Conservation (phyloP, 2,888 invertebrate species). For the Dolichomitus sp. region DNA sequence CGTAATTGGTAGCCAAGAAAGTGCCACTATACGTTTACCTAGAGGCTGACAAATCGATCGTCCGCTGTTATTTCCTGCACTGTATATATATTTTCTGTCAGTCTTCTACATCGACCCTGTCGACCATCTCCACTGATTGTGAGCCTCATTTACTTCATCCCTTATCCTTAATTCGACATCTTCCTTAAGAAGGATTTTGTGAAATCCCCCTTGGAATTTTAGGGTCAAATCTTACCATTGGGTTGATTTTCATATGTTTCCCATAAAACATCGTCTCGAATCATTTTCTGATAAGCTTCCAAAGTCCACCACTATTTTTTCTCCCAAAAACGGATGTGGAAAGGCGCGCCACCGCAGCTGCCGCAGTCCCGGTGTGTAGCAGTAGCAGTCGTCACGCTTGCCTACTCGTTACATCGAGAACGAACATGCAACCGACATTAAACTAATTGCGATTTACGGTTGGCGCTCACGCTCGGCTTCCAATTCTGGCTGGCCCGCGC, state of each 20-base stretch:
- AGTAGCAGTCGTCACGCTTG: constrained; percentile 65
- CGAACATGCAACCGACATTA: constrained; percentile 79
- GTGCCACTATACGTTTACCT: background rate
- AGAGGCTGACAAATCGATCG: background rate
- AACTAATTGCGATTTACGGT: constrained; percentile 81
- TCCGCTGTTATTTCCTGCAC: constrained; percentile 6
- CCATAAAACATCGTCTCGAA: background rate
- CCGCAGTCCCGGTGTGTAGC: constrained; percentile 17
- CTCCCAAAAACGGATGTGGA: background rate
- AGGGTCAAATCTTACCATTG: background rate
- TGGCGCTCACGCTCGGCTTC: constrained; percentile 17
- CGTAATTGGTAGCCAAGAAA: constrained; percentile 9
- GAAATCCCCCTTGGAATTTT: background rate
- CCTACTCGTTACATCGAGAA: constrained; percentile 54
- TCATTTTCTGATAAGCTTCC: background rate
- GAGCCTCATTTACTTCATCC: background rate
- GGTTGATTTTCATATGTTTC: constrained; percentile 9
- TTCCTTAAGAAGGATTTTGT: background rate
- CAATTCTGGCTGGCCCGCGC: background rate
- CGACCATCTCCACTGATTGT: background rate
- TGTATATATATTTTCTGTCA: background rate
- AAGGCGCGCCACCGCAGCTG: background rate
- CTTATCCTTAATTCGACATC: constrained; percentile 6
- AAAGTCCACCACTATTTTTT: background rate
- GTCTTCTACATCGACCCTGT: background rate